These are phyloP conservation scores for Potorous gilbertii DNA, from an alignment of 2,797 vertebrate genomes.

Conservation along the genomic window DNA sequence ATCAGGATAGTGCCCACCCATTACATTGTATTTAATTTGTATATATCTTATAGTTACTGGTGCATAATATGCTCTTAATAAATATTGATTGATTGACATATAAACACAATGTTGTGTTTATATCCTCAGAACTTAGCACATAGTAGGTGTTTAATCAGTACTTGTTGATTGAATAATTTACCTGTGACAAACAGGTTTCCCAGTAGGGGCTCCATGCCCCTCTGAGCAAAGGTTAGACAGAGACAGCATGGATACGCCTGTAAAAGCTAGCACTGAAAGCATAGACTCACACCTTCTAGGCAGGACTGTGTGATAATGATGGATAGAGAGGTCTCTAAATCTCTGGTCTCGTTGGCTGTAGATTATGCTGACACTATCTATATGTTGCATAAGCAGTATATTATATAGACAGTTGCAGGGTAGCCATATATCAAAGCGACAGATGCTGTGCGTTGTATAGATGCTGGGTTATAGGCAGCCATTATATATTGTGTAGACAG, in stretches of 20 bases:
- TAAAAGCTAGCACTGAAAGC: neutral
- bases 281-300: neutral
- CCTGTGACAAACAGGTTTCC: neutral
- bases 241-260: neutral
- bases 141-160: neutral
- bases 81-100: neutral
- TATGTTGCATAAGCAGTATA: neutral
- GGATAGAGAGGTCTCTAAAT: conserved; percentile 31
- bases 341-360: neutral
- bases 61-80: neutral
- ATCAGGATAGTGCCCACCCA: neutral
- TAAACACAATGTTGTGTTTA: neutral
- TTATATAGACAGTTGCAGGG: neutral
- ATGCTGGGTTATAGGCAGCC: neutral
- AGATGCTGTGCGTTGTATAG: neutral
- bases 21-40: neutral
- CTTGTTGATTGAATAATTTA: conserved; percentile 3
- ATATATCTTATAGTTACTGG: neutral
- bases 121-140: neutral
- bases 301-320: neutral
- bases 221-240: neutral
- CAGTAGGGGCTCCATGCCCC: neutral
- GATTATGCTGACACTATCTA: conserved; percentile 55
- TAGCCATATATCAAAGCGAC: neutral
- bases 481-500: neutral